Base-by-base conservation (phyloP, 2,113 vertebrate genomes). In the Nerophis lumbriciformis region DNA sequence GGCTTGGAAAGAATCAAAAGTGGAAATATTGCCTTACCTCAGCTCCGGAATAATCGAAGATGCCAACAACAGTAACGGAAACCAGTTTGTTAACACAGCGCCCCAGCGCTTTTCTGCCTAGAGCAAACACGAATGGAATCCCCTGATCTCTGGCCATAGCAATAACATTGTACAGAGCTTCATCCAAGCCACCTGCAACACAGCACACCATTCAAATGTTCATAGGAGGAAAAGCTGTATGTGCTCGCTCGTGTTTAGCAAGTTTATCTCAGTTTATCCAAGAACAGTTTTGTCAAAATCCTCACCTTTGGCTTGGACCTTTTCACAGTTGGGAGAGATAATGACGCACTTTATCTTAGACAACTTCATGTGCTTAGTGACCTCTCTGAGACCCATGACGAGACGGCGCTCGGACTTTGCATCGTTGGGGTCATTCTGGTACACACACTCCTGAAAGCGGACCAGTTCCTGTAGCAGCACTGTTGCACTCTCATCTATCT, bases 321-420 rank as follows among this genome's bases (percentile, higher is more conserved):
- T 99, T 84, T 99, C 97, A 9, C 97, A 99, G 88, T 99, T 99
- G 50, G 97, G 97, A 57, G 97, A 99, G 83, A 99, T 98, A 77
- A 99, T 94, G 3, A 99, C 95, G 77, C 96, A 98, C 63, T 94
- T 97, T 61, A 99, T 98, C 87, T 97, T 98, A 59, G 91, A 92
- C 21, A 98, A 75, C 66, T 97, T 98, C 97, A 99, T 97, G 77
- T 99, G 96, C 61, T 99, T 99, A 5, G 96, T 99, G 71, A 99
- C 97, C 73, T 99, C 97, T 39, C 97, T 79, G 12, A 99, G 88
- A 2, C 97, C 97, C 97, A 99, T 98, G 36, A 99, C 97, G 16
- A 99, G 93, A 1, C 96, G 89, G 4, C 97, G 91, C 76, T 93
- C 94, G 8, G 94, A 88, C 87, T 98, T 98, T 52, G 95, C 96